These are phyloP conservation scores for Sisyra terminalis DNA, from an alignment of 2,888 invertebrate species.

Conservation along the genomic window DNA sequence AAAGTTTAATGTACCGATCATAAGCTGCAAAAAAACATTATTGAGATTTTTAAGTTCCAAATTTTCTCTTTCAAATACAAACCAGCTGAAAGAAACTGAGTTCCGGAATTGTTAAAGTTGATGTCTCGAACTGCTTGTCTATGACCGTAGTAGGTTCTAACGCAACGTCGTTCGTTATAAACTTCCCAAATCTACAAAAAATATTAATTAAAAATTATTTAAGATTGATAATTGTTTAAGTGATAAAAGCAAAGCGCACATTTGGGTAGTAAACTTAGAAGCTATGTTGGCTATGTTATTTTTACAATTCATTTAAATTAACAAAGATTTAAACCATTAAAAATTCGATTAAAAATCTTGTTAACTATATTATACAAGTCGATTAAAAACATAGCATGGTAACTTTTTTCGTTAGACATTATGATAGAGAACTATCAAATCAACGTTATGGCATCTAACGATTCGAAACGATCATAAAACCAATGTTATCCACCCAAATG, in stretches of 20 bases:
- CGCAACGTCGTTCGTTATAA: conserved; percentile 82
- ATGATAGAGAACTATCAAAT: too few species aligned
- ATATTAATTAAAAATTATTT: conserved; percentile 1
- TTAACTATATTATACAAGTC: background rate
- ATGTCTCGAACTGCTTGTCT: conserved; percentile 92
- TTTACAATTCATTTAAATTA: too few species aligned
- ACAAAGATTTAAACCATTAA: too few species aligned
- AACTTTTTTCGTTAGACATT: too few species aligned
- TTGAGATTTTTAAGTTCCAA: conserved; percentile 11
- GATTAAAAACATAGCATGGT: background rate
- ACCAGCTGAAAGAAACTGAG: conserved; percentile 88
- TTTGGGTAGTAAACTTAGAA: too few species aligned
- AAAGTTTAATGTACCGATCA: conserved; percentile 93
- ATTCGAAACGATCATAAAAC: too few species aligned
- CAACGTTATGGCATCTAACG: too few species aligned
- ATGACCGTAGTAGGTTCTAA: conserved; percentile 92
- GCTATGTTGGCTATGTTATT: too few species aligned
- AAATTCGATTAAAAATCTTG: background rate
- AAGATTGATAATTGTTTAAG: conserved; percentile 1
- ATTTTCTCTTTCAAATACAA: conserved; percentile 13
- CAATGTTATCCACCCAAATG: too few species aligned
- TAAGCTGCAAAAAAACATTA: conserved; percentile 43
- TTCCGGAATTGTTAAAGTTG: conserved; percentile 88
- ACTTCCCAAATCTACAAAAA: conserved; percentile 83
- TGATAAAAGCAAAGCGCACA: too few species aligned